Evolutionary conservation across 2,888 invertebrate genomes (phyloP).

Genomic region (Ichneumoninae sp.): DNA sequence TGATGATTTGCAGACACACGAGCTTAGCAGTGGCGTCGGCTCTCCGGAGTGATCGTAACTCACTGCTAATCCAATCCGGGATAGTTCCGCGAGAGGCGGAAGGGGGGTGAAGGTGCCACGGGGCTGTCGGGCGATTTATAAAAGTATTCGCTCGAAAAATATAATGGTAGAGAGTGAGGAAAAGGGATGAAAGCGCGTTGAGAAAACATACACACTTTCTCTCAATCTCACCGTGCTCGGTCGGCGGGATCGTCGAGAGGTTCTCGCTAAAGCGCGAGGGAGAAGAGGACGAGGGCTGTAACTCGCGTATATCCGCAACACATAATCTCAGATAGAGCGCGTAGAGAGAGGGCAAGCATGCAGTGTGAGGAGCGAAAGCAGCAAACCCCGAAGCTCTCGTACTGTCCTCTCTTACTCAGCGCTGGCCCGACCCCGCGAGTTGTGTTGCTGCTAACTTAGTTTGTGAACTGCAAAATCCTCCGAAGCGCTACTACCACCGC

Average conservation of each 20-base stretch:
- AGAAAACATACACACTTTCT: slow-evolving; percentile 57
- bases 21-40: slow-evolving; percentile 20
- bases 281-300: slow-evolving; percentile 68
- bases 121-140: slow-evolving; percentile 72
- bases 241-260: slow-evolving; percentile 59
- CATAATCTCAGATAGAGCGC: slow-evolving; percentile 79
- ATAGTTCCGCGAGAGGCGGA: slow-evolving; percentile 52
- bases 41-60: slow-evolving; percentile 74
- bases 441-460: slow-evolving; percentile 81
- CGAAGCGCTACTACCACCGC: slow-evolving; percentile 71
- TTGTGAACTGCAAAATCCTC: slow-evolving; percentile 83
- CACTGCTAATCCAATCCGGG: slow-evolving; percentile 79
- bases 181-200: slow-evolving; percentile 54
- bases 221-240: slow-evolving; percentile 53
- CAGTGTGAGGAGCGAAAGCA: slow-evolving; percentile 52
- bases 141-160: slow-evolving; percentile 74
- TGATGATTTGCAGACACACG: slow-evolving; percentile 13
- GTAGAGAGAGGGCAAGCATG: slow-evolving; percentile 50
- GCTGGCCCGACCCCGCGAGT: slow-evolving; percentile 69
- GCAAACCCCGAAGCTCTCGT: slow-evolving; percentile 52
- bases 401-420: slow-evolving; percentile 42
- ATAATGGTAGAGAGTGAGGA: slow-evolving; percentile 68
- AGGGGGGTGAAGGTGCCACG: slow-evolving; percentile 35
- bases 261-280: slow-evolving; percentile 46
- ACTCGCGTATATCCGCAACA: slow-evolving; percentile 77